Conservation (phyloP, 2,888 invertebrate genomes). For the Tachina lurida region DNA sequence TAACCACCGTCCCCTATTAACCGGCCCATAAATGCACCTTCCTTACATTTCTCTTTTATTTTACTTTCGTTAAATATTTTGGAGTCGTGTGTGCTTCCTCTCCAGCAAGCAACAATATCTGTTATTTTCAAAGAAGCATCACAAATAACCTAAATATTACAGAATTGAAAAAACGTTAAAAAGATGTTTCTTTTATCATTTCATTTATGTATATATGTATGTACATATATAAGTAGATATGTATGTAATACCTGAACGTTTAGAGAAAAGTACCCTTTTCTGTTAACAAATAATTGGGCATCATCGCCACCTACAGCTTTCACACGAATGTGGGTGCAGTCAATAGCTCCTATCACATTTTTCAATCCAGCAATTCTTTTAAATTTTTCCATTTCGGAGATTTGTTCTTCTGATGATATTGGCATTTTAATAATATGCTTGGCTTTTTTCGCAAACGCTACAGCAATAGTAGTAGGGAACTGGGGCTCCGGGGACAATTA, state of each 20-base stretch:
- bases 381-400: slow-evolving; percentile 30
- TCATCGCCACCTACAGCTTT: slow-evolving; percentile 34
- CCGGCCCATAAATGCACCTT: slow-evolving; percentile 32
- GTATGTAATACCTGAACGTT: slow-evolving; percentile 16
- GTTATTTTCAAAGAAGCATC: slow-evolving; percentile 39
- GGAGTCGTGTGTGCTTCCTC: slow-evolving; percentile 13
- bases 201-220: too few species aligned
- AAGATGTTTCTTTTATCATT: too few species aligned
- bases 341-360: slow-evolving; percentile 52
- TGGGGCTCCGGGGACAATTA: too few species aligned
- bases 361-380: slow-evolving; percentile 49
- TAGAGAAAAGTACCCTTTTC: background rate
- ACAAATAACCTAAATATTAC: slow-evolving; percentile 14
- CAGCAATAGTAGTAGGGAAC: too few species aligned
- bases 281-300: too few species aligned
- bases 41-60: slow-evolving; percentile 41
- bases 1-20: slow-evolving; percentile 39
- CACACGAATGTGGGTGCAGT: slow-evolving; percentile 52
- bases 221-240: background rate
- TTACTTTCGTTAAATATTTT: slow-evolving; percentile 31
- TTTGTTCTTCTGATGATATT: slow-evolving; percentile 5
- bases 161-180: background rate
- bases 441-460: slow-evolving; percentile 18
- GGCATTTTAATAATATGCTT: slow-evolving; percentile 31
- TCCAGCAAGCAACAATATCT: slow-evolving; percentile 47